Evolutionary conservation across 2,113 vertebrate genomes (phyloP), one percentile per base, ranked within the genome.

Genomic region (Triplophysa siluroides): DNA sequence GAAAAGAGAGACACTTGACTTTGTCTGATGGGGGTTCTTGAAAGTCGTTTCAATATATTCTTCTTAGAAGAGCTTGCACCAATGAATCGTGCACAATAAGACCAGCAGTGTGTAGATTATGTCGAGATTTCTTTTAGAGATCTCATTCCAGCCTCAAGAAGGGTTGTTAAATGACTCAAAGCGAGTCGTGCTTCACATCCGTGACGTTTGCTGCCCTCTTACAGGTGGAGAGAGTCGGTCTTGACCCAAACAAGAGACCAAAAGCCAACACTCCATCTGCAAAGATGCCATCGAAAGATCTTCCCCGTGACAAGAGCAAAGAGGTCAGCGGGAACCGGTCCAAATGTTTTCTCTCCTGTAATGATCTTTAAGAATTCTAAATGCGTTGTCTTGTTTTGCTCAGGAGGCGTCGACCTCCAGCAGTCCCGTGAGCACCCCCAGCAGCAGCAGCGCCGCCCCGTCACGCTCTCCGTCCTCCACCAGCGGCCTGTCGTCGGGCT

Each of bases 181-280:
- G 50, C 19, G 3, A 54, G 16, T 6, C 2, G 14, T 54, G 4
- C 16, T 54, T 54, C 5, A 16, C 45, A 52, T 4, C 16, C 14
- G 3, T 52, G 43, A 45, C 12, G 43, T 45, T 45, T 45, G 9
- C 43, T 11, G 10, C 19, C 19, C 18, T 58, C 1, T 58, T 8
- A 58, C 88, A 99, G 98, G 94, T 98, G 75, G 87, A 85, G 73
- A 95, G 78, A 81, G 90, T 98, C 82, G 96, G 94, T 87, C 92
- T 99, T 62, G 82, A 97, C 70, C 96, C 96, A 0, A 88, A 92
- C 12, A 89, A 73, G 38, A 88, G 66, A 56, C 81, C 91, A 75
- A 91, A 92, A 85, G 73, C 91, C 83, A 83, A 85, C 84, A 1
- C 70, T 60, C 33, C 84, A 5, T 18, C 77, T 19, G 81, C 80